Evolutionary conservation across 1,140 invertebrate species (phyloP), one percentile per base, ranked within the genome.

Genomic region (Micrasema minimum): DNA sequence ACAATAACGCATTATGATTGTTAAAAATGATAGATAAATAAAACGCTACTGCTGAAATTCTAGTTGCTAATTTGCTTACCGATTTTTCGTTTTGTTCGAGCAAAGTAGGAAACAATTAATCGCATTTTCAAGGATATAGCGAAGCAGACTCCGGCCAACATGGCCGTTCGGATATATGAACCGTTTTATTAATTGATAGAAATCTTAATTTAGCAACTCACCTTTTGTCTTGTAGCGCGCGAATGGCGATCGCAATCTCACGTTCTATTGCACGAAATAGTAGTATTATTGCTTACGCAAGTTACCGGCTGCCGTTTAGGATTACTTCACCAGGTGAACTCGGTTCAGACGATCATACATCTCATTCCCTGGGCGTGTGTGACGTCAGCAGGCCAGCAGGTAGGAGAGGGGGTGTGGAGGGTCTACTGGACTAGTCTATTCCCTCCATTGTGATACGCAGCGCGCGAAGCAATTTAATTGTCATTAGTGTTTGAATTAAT

Each of bases 401-500:
- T 10, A 2, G 31, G 23, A 12, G 43, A 23, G 23, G 18, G 12
- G 53, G 12, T 11, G 23, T 31, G 59, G 22, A 4, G n/a, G n/a
- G n/a, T n/a, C n/a, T n/a, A n/a, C n/a, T n/a, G n/a, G 26, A 31
- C 26, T 59, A 41, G 9, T 23, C 57, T 16, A 41, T 41, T 43
- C 57, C 38, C 37, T 20, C 35, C 37, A 61, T 61, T 64, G 59
- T 64, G 22, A 31, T 16, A 46, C n/a, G 6, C 35, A 6, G 43
- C 43, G 23, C 59, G 41, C 41, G 22, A 64, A 64, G 59, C 59
- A 64, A 64, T 64, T 64, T 72, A 72, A 67, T 72, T 72, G 71
- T 72, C 65, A 62, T 72, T 72, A 72, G 65, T 66, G 65, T 5
- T 72, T 53, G 71, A 67, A 72, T 67, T 72, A 72, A 72, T 72